phyloP scores from a whole-genome alignment of 2,113 vertebrate species.

The Rafetus swinhoei region DNA sequence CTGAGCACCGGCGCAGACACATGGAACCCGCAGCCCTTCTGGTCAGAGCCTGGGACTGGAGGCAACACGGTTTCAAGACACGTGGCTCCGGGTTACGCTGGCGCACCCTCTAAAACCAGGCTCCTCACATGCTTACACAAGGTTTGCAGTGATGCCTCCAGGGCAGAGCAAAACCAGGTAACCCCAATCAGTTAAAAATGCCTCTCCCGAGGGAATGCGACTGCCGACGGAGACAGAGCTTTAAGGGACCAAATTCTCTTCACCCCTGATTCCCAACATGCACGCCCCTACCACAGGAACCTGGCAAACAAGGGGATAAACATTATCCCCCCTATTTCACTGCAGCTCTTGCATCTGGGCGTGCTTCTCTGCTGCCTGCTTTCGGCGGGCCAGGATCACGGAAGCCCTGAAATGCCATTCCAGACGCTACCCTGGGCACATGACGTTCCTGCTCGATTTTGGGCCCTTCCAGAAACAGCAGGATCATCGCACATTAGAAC shows the following conservation, averaged over 20 bases:
- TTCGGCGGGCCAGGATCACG: not conserved
- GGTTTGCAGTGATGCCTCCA: too few relatives aligned
- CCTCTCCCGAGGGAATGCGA: fast-evolving
- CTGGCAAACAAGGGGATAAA: fast-evolving
- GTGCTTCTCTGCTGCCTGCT: not conserved
- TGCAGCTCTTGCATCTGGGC: not conserved
- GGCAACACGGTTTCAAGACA: not conserved
- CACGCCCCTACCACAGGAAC: fast-evolving
- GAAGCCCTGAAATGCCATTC: not conserved
- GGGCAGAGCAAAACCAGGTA: not conserved
- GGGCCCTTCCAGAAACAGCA: not conserved
- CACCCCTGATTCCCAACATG: fast-evolving
- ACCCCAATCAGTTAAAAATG: not conserved
- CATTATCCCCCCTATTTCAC: not conserved
- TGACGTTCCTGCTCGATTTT: not conserved
- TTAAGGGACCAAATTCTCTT: fast-evolving
- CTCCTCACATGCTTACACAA: not conserved
- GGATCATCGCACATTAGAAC: too few relatives aligned
- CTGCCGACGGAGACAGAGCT: fast-evolving
- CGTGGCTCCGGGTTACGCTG: not conserved
- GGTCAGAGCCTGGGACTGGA: too few relatives aligned
- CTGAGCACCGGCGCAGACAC: too few relatives aligned
- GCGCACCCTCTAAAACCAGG: not conserved
- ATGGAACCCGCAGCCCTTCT: too few relatives aligned
- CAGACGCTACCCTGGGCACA: not conserved